A percentile compares a stretch with the other conserved stretches of the same genome.
These are phyloP conservation scores for Odontophorus gujanensis DNA, from an alignment of 2,113 vertebrate species.

Conservation along the genomic window DNA sequence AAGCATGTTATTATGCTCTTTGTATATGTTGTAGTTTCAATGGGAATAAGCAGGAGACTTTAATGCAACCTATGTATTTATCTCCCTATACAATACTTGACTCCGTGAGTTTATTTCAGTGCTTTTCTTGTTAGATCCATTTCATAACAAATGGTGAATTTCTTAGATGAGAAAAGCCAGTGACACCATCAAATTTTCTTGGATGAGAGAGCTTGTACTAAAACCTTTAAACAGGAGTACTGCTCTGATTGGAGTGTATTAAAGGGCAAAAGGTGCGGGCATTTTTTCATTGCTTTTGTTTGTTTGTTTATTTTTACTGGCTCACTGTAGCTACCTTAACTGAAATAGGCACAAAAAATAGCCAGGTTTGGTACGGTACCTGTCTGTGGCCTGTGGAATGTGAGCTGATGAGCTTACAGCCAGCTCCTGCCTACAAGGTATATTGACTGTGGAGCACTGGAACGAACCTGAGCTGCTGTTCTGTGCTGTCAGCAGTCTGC, in stretches of 20 bases:
- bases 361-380: rapidly evolving
- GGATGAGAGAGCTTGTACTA: neutral
- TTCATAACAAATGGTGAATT: neutral
- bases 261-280: neutral
- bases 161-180: too few species aligned
- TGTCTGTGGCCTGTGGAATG: rapidly evolving
- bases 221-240: neutral
- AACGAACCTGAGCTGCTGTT: neutral
- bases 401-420: rapidly evolving
- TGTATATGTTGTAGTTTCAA: too few species aligned
- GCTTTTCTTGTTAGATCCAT: neutral
- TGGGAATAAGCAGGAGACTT: too few species aligned
- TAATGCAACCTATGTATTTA: rapidly evolving
- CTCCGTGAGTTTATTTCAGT: neutral
- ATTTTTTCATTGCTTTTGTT: neutral
- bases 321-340: neutral
- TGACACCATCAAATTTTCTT: too few species aligned
- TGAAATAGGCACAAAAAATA: neutral
- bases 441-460: rapidly evolving
- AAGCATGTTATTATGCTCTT: too few species aligned
- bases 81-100: neutral
- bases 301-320: neutral
- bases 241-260: neutral
- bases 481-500: rapidly evolving
- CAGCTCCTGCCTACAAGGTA: neutral